These are phyloP conservation scores for Zaprionus nigranus DNA, from an alignment of 1,140 invertebrate species.

Conservation along the genomic window DNA sequence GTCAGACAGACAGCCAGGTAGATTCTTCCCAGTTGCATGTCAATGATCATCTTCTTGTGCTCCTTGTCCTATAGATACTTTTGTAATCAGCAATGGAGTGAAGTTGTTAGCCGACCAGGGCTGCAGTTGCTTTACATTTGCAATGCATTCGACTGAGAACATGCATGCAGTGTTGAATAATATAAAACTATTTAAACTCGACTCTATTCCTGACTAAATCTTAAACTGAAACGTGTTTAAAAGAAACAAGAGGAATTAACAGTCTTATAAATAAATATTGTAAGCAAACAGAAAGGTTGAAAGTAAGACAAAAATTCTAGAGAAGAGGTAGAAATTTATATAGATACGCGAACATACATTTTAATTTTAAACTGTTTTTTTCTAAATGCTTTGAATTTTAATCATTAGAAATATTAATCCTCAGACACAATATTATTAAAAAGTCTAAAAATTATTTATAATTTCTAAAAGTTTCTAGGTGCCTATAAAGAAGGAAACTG, in stretches of 20 bases:
- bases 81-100: conserved; percentile 52
- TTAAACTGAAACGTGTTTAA: no score
- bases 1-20: conserved; percentile 19
- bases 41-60: conserved; percentile 49
- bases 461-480: fast-evolving
- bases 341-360: no score
- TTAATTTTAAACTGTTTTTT: no score
- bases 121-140: conserved; percentile 6
- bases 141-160: neutral
- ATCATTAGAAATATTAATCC: no score
- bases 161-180: neutral
- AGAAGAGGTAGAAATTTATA: neutral
- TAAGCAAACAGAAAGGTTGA: no score
- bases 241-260: no score
- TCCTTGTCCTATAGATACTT: conserved; percentile 51
- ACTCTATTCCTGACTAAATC: no score
- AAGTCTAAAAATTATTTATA: no score
- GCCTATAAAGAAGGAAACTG: neutral
- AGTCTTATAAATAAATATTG: no score
- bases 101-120: conserved; percentile 43
- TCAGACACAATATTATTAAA: no score
- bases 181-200: neutral
- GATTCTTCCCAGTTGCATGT: conserved; percentile 56
- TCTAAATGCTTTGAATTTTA: no score
- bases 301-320: neutral